Base-by-base conservation (phyloP, 1,140 invertebrate species). In the Colletes latitarsis region DNA sequence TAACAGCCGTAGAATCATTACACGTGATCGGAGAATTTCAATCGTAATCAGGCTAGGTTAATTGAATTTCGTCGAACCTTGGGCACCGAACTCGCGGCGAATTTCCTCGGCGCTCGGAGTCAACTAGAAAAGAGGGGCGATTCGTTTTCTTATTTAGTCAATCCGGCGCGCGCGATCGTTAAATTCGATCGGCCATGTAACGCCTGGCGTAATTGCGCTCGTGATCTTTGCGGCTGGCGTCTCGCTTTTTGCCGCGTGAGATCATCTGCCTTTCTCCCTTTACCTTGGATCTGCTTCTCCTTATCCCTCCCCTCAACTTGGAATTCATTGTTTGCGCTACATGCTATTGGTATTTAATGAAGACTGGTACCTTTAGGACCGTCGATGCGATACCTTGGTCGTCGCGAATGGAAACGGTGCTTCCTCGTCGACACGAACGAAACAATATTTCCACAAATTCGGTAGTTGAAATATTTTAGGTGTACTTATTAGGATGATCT, bases 101-200 rank as follows among this genome's bases (percentile, higher is more conserved):
- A 55, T 66, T 52, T 9, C 15, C 39, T 5, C 58, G 68, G 53
- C 46, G 67, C 21, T 15, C 3, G 80, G 30, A 52, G 53, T 6
- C 53, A 69, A 49, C 69, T 63, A 60, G 30, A 43, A 52, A 58
- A 62, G 76, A 60, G 70, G n/a, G 41, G 41, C 52, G 68, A 69
- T 39, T 55, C n/a, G n/a, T 69, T 74, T 82, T 72, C 66, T 62
- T 58, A 73, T 14, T 49, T 68, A 58, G 53, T 19, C 58, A 80
- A 83, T 80, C 70, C 46, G 66, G 72, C 21, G 68, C 15, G 19
- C 49, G 58, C 77, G 68, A 83, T 82, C 75, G 81, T 84, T 79
- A 82, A 84, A 71, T 30, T 52, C 60, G 77, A 84, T 85, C 77
- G 63, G 77, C 49, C 72, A 64, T 77, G 62, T 73, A 68, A 82